Percentiles rank a stretch among this genome's conserved stretches.
phyloP scores from a whole-genome alignment of 1,140 invertebrate species.

The Cherax destructor region DNA sequence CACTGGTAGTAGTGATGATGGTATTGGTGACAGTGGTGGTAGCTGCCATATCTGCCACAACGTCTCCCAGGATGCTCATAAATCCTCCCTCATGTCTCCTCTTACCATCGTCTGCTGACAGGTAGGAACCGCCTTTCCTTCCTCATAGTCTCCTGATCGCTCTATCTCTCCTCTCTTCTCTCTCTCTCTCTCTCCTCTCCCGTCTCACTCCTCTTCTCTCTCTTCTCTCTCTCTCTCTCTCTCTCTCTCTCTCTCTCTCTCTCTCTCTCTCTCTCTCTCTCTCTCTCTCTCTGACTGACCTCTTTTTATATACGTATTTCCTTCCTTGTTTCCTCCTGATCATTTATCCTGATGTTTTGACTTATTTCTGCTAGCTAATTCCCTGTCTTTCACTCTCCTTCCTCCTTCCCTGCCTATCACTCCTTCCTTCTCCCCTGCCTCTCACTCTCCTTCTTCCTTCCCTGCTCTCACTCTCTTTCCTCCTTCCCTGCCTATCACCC shows the following conservation, averaged over 20 bases:
- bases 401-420: neutral
- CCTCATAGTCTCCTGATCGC: too few relatives aligned
- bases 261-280: neutral
- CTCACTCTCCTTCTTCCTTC: neutral
- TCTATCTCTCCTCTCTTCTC: neutral
- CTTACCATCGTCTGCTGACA: too few relatives aligned
- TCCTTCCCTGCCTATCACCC: too few relatives aligned
- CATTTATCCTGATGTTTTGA: too few relatives aligned
- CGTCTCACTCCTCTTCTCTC: neutral
- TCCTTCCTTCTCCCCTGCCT: too few relatives aligned
- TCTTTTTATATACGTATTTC: neutral
- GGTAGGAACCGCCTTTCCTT: too few relatives aligned
- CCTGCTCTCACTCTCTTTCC: neutral
- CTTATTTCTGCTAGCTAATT: too few relatives aligned
- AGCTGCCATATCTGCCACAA: too few relatives aligned
- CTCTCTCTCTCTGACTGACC: neutral
- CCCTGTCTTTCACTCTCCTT: neutral
- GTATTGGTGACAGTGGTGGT: too few relatives aligned
- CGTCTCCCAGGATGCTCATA: too few relatives aligned
- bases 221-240: neutral
- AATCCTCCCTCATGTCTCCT: too few relatives aligned
- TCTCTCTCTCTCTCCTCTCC: neutral
- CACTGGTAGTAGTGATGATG: too few relatives aligned
- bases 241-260: neutral
- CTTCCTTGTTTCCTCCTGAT: neutral